Base-by-base conservation (phyloP, 1,140 invertebrate species). In the Drosophila subobscura region DNA sequence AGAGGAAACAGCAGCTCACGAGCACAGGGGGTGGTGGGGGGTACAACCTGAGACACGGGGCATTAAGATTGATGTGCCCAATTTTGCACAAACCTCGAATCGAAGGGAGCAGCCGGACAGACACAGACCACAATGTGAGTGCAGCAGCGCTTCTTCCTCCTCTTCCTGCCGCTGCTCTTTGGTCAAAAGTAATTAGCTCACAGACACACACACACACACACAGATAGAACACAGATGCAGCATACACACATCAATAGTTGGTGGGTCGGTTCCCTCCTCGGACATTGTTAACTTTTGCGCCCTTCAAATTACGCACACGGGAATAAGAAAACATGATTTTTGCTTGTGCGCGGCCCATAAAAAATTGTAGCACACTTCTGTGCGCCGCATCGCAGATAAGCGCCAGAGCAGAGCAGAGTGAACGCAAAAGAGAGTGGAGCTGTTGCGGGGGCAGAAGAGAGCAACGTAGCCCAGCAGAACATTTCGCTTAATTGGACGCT, bases 291-390 rank as follows among this genome's bases (percentile, higher is more conserved):
- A 86, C 83, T 81, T 65, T 84, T 78, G 57, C 76, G 73, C 68
- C 68, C 78, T 73, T 72, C 73, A 86, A 86, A 86, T 86, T 88
- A 86, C 81, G 83, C 81, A 88, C 81, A 81, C 81, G 81, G 81
- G 81, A 86, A 86, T 86, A 86, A 86, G 81, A 80, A 86, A 86
- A 86, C 81, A 86, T 86, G 81, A 86, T 86, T 86, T 86, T 86
- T 86, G 81, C 83, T 88, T 88, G 81, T 86, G 78, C 78, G 81
- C 72, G 73, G 74, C 70, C 70, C 73, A 86, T 85, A 85, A 85
- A 85, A 85, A 86, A 85, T 86, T 86, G 81, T 85, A 77, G 81
- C 81, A 77, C 77, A 86, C 81, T 85, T 85, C 73, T 56, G 77
- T 60, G 81, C 76, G 72, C 72, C 80, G 52, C 74, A 78, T 58